These are phyloP conservation scores for Prunella strophiata DNA, from an alignment of 2,797 vertebrate species.

Conservation along the genomic window DNA sequence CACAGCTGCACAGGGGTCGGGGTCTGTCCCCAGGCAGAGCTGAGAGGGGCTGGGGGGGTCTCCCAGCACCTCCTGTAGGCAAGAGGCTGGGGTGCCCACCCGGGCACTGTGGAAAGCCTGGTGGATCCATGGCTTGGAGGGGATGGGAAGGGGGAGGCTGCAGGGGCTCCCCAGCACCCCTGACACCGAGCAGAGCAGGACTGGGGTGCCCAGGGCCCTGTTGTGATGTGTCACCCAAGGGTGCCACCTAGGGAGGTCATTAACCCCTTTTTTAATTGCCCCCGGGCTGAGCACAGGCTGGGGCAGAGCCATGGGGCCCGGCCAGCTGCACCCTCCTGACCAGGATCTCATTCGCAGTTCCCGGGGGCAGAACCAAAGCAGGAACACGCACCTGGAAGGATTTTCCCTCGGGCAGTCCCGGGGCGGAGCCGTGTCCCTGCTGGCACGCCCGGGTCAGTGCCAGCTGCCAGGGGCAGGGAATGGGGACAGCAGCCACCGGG, in stretches of 20 bases:
- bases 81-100: too few species aligned
- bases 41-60: background rate
- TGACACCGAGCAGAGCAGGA: background rate
- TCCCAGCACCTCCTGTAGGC: too few species aligned
- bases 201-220: background rate
- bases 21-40: background rate
- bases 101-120: background rate
- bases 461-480: background rate
- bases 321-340: rapidly evolving
- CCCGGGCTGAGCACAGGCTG: background rate
- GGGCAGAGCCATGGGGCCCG: background rate
- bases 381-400: rapidly evolving
- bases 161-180: background rate
- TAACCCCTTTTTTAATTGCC: background rate
- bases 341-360: background rate
- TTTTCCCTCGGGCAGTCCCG: rapidly evolving
- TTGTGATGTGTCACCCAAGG: background rate
- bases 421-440: background rate
- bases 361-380: background rate
- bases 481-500: rapidly evolving
- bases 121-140: rapidly evolving
- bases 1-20: background rate
- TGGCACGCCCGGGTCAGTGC: too few species aligned
- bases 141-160: rapidly evolving
- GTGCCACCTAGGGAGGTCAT: background rate